Base-by-base conservation (phyloP, 2,113 vertebrate species). In the Quiscalus mexicanus region DNA sequence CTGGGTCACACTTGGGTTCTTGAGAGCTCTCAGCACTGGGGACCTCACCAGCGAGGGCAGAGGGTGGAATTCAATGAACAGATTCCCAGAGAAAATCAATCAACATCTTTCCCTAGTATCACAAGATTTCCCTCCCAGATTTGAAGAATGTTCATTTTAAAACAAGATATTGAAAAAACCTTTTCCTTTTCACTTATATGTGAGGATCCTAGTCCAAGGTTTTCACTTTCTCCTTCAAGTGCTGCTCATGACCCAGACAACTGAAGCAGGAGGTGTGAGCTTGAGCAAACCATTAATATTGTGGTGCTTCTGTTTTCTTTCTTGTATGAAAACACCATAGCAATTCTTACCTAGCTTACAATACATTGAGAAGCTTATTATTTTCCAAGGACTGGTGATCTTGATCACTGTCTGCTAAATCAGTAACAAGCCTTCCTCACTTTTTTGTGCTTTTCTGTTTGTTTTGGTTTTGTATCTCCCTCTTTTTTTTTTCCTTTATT, bases 251-350 rank as follows among this genome's bases (percentile, higher is more conserved):
- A 79, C 55, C 47, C 59, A 81, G 24, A 50, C 30, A 78, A 42
- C 56, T 96, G 83, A 93, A 84, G 84, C 20, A 85, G 71, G 42
- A 85, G 59, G 42, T 91, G 82, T 91, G 71, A 93, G 67, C 42
- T 70, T 88, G 79, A 62, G 55, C 59, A 83, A 87, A 47, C 39
- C 27, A 70, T 86, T 86, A 81, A 93, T 78, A 77, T 49, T 52
- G 33, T 23, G 15, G 22, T 84, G 39, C 82, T 93, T 88, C 75
- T 95, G 70, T 77, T 93, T 96, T 44, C 42, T 39, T 17, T 91
- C 78, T 76, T 67, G 42, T 50, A 20, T 81, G n/a, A 63, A 90
- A 85, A 88, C 56, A 52, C 13, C 22, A 5, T 9, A 67, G 59
- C 44, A 63, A 60, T 77, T 45, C 58, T 73, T 53, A 58, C 44